Percentiles rank a stretch among this genome's conserved stretches.
phyloP scores from a whole-genome alignment of 2,113 vertebrate species.

The Festucalex cinctus region DNA sequence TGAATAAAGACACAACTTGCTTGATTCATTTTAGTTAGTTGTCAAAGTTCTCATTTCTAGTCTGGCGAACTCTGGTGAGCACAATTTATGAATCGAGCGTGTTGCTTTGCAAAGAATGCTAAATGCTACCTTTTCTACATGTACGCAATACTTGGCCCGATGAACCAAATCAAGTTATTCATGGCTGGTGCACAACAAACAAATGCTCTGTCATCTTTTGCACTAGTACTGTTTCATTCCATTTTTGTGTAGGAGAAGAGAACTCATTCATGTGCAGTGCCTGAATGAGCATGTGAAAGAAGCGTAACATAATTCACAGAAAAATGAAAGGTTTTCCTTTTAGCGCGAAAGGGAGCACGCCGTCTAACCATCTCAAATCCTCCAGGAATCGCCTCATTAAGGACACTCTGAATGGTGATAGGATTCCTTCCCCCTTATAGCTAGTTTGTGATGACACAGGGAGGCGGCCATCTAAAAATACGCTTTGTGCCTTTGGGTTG shows the following conservation, averaged over 20 bases:
- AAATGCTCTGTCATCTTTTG: background rate
- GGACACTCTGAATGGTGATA: conserved; percentile 32
- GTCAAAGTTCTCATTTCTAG: background rate
- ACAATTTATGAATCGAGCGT: too few relatives aligned
- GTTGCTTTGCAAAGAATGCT: too few relatives aligned
- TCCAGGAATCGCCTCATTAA: conserved; percentile 42
- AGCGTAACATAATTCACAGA: conserved; percentile 20
- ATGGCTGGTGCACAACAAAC: background rate
- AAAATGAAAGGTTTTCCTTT: conserved; percentile 30
- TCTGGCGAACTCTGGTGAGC: too few relatives aligned
- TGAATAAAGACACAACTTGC: conserved; percentile 1
- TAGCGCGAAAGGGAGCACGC: background rate
- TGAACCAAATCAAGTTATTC: background rate
- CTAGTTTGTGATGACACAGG: conserved; percentile 3
- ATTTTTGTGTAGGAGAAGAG: background rate
- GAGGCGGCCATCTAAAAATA: conserved; percentile 42
- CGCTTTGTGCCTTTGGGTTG: conserved; percentile 13
- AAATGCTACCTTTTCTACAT: background rate
- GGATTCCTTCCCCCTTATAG: background rate
- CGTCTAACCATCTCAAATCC: conserved; percentile 27
- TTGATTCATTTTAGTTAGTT: background rate
- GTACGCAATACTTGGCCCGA: background rate
- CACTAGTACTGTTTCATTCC: background rate
- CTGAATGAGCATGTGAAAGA: conserved; percentile 41
- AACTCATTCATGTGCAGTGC: conserved; percentile 36